Evolutionary conservation across 2,113 vertebrate genomes (phyloP), one percentile per base, ranked within the genome.

Genomic region (Cettia cetti): DNA sequence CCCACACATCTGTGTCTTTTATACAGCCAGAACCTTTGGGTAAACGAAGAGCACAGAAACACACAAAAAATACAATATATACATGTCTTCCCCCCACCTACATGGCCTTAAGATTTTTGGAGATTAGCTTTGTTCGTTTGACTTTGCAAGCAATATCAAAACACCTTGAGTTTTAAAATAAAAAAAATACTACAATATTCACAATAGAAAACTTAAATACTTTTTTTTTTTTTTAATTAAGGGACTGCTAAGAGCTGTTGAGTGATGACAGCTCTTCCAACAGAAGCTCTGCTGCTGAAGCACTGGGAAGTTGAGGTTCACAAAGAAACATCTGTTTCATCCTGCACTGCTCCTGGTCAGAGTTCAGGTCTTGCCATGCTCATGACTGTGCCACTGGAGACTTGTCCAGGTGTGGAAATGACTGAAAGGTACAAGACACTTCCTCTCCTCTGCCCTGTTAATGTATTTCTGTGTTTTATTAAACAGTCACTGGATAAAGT

Each of bases 171-270:
- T 78, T 95, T 94, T 30, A 91, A 94, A 93, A 95, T 91, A 92
- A 96, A 95, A 95, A 94, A 93, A 89, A 92, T 70, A 86, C 92
- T 68, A 91, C 92, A 97, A 72, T 95, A 96, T 97, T 94, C 89
- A 96, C 95, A 94, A 88, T 72, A 92, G 44, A 95, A 95, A 95
- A 95, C 90, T 96, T 96, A 96, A 95, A 97, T 96, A 95, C 4
- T 20, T 87, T 49, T 44, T 33, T 61, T 45, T 60, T 60, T 54
- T 63, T 79, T 56, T 80, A 91, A 53, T 64, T 47, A 96, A 89
- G 85, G 83, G 54, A 77, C 63, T 87, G 83, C 54, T 88, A 77
- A 70, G 33, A 96, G 65, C 80, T 85, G 31, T 17, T 68, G 76
- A 64, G 71, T 78, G 71, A 86, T 93, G 90, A 81, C 82, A 90